phyloP scores from a whole-genome alignment of 2,113 vertebrate species.

The human (Homo sapiens) region DNA sequence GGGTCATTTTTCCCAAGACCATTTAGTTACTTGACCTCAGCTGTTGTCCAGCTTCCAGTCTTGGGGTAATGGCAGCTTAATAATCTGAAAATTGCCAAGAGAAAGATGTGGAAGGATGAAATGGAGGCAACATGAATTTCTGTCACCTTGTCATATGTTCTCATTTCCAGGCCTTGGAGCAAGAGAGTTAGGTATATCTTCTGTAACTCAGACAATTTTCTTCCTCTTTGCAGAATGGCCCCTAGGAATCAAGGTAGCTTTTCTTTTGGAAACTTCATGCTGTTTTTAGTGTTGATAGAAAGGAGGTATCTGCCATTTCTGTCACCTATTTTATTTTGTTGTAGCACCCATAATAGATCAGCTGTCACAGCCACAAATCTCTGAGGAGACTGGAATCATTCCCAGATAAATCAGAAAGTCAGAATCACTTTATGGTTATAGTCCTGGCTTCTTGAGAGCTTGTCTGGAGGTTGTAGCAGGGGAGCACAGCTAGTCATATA shows the following conservation, averaged over 20 bases:
- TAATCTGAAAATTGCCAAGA: neutral
- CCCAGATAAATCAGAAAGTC: slow-evolving; percentile 38
- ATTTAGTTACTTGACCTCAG: neutral
- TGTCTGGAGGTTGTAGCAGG: no score
- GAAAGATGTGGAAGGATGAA: neutral
- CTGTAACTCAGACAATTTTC: neutral
- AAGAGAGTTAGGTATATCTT: neutral
- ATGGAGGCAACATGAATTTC: neutral
- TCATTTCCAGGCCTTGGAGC: slow-evolving; percentile 7
- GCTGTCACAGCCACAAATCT: neutral
- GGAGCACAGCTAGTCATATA: no score
- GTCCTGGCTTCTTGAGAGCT: neutral
- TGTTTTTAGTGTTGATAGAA: slow-evolving; percentile 40
- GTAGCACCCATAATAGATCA: slow-evolving; percentile 31
- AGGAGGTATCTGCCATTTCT: slow-evolving; percentile 15
- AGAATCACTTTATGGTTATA: slow-evolving; percentile 39
- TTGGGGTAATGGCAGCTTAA: neutral
- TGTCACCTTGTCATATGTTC: neutral
- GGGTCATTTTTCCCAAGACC: neutral
- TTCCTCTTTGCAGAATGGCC: slow-evolving; percentile 25
- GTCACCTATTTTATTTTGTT: slow-evolving; percentile 53
- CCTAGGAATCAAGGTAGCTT: neutral
- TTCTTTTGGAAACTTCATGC: slow-evolving; percentile 32
- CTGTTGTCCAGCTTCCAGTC: neutral
- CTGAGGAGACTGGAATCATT: neutral